Evolutionary conservation across 2,888 invertebrate species (phyloP), one percentile per base, ranked within the genome.

Genomic region (Pelosia muscerda): DNA sequence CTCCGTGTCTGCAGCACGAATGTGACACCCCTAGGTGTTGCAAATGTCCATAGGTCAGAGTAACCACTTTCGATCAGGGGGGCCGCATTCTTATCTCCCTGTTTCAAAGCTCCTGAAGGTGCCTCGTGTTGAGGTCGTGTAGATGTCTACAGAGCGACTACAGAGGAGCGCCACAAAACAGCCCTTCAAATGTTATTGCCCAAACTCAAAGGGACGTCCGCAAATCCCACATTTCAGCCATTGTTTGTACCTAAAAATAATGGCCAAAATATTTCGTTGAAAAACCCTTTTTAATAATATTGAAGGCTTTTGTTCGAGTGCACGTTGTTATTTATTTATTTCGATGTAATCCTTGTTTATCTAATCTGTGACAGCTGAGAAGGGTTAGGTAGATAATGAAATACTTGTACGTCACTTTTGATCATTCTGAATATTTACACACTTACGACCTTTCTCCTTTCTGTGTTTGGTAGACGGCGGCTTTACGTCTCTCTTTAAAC

Each of bases 161-260:
- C n/a, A n/a, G n/a, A n/a, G n/a, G n/a, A n/a, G n/a, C n/a, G n/a
- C n/a, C n/a, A n/a, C n/a, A 77, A 76, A 76, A 79, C 78, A 73
- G 75, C 49, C 82, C 74, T 79, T 73, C 80, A 80, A 84, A 82
- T 79, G 82, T 84, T 80, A 82, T 81, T 78, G 64, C 60, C 71
- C 60, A 34, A 76, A 74, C 65, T 76, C 72, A 68, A 75, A 79
- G 60, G 65, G 74, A 75, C 62, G 66, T 49, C 59, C 68, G 61
- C 66, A 66, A 66, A 72, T 70, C 66, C 60, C 55, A 60, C 38
- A 13, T 55, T 63, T 63, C 61, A 60, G 54, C 61, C 80, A 68
- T 77, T 81, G 74, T 78, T 74, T 72, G 66, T 66, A 66, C 65
- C 28, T 42, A 66, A 79, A 73, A 79, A 79, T 68, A 76, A 79